Base-by-base conservation (phyloP, 35 echinoderm and acorn worm genomes). In the Apostichopus californicus region DNA sequence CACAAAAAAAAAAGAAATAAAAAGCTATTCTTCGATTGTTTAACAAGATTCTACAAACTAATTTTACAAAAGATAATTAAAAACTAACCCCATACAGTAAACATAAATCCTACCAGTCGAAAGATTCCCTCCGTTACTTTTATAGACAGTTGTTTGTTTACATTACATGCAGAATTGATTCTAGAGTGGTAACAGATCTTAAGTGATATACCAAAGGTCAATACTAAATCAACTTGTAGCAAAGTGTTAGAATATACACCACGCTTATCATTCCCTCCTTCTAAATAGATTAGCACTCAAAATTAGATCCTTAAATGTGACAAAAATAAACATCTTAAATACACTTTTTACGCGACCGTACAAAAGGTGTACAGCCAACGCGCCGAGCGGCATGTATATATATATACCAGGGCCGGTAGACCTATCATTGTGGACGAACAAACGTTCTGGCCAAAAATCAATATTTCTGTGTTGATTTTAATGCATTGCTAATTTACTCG, bases 401-500 rank as follows among this genome's bases (percentile, higher is more conserved):
- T 75, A 14, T 75, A 18, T 18, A 75, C 6, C 14, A 75, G 17
- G 7, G 71, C 7, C 71, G n/a, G 81, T 64, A 89, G 60, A 89
- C n/a, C 60, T 89, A 89, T 89, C 86, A 89, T 72, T 28, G 20
- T 65, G 18, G 63, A 18, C 86, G 46, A 12, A 79, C 77, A 91
- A 91, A 91, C 89, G 53, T 18, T 24, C 70, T 54, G 89, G 86
- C 68, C 61, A 52, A 18, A 89, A 89, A 91, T 91, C 89, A 79
- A 91, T 91, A 91, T 14, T 20, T 6, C 15, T 18, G 73, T 91
- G 89, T 91, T 91, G 89, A 79, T 91, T 91, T 91, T 91, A 91
- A 91, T 91, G 89, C 89, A 91, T 78, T 91, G 89, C 72, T 91
- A 91, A 79, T 91, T 91, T 91, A 91, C 72, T 79, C 89, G 9